phyloP scores from a whole-genome alignment of 1,140 invertebrate species.

The Diorhabda sublineata region DNA sequence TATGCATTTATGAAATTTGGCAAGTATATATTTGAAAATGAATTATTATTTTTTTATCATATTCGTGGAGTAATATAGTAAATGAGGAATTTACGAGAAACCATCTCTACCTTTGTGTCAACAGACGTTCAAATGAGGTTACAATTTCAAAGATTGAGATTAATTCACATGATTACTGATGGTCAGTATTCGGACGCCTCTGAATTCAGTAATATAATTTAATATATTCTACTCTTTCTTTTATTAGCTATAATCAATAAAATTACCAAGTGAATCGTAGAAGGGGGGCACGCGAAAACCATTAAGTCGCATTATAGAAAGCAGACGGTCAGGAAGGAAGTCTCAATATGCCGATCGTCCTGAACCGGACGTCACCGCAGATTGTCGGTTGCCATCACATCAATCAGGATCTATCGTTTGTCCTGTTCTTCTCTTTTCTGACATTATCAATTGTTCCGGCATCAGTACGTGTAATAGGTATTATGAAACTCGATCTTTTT shows the following conservation, averaged over 20 bases:
- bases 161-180: background rate
- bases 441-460: conserved; percentile 38
- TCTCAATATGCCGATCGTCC: conserved; percentile 45
- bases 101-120: too few species aligned
- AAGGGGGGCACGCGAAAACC: conserved; percentile 22
- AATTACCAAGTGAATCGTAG: conserved; percentile 33
- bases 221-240: conserved; percentile 19
- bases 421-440: conserved; percentile 30
- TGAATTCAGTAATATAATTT: conserved; percentile 19
- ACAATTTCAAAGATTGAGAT: too few species aligned
- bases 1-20: too few species aligned
- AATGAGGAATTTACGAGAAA: too few species aligned
- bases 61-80: too few species aligned
- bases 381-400: conserved; percentile 44
- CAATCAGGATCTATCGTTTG: conserved; percentile 38
- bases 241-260: conserved; percentile 35
- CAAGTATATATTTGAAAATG: too few species aligned
- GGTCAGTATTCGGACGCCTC: background rate
- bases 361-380: conserved; percentile 40
- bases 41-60: too few species aligned
- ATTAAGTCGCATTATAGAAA: conserved; percentile 37
- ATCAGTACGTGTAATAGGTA: background rate
- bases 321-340: conserved; percentile 42
- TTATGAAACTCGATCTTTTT: background rate
- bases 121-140: too few species aligned